A percentile compares a stretch with the other conserved stretches of the same genome.
Conservation (phyloP, 2,797 vertebrate genomes). For the Syngnathus rostellatus region DNA sequence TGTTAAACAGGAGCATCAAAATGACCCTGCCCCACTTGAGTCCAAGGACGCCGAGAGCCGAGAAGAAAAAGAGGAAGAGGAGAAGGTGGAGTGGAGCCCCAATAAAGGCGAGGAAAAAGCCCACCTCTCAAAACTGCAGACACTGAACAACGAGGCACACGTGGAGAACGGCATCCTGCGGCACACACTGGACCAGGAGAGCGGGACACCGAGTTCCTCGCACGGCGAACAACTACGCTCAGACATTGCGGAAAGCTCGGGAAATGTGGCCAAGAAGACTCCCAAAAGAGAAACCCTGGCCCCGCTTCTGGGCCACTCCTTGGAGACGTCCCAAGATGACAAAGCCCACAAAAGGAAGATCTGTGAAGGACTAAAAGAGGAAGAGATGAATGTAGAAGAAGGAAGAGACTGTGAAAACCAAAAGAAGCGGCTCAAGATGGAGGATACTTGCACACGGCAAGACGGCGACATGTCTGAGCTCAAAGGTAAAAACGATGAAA, state of each 20-base stretch:
- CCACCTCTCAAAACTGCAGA: neutral
- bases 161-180: slow-evolving; percentile 20
- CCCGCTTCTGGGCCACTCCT: neutral
- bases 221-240: neutral
- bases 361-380: neutral
- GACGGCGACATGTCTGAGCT: slow-evolving; percentile 36
- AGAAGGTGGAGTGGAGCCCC: neutral
- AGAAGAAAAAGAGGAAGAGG: neutral
- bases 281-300: neutral
- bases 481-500: slow-evolving; percentile 22
- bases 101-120: neutral
- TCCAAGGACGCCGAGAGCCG: neutral
- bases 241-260: slow-evolving; percentile 3
- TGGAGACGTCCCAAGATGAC: neutral
- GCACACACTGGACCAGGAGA: slow-evolving; percentile 19
- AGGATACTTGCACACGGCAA: neutral
- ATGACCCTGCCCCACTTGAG: neutral
- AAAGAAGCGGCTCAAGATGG: neutral
- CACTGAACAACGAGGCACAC: slow-evolving; percentile 21
- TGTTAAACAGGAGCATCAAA: neutral
- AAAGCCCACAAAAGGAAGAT: slow-evolving; percentile 13
- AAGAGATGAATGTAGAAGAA: neutral
- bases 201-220: neutral
- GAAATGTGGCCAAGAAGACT: neutral
- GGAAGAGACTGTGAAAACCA: neutral